These are phyloP conservation scores for Pollachius pollachius DNA, from an alignment of 2,113 vertebrate genomes.

Conservation along the genomic window DNA sequence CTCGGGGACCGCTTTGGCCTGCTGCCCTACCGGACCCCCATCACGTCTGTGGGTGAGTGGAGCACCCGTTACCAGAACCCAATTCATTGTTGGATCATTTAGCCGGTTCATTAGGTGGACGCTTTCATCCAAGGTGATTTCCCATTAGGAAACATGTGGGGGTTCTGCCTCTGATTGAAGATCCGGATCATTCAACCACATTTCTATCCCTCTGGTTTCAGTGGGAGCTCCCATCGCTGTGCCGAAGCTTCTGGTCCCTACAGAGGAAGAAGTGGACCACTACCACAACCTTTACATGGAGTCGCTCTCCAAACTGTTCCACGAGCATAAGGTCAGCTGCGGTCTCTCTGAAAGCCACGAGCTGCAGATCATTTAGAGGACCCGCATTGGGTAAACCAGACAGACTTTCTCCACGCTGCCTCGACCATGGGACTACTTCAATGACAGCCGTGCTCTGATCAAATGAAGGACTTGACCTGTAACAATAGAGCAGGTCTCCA, in stretches of 20 bases:
- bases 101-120: no score
- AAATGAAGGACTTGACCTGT: no score
- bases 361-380: conserved; percentile 68
- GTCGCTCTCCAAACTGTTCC: conserved; percentile 72
- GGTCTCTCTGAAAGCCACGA: conserved; percentile 68
- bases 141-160: no score
- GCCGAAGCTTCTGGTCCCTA: conserved; percentile 52
- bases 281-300: conserved; percentile 78
- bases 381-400: no score
- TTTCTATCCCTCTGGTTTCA: conserved; percentile 34
- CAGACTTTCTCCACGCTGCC: no score
- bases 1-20: conserved; percentile 65
- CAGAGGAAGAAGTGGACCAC: conserved; percentile 71
- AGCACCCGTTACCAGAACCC: background rate
- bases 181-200: no score
- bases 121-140: no score
- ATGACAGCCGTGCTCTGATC: no score
- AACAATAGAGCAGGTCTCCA: no score
- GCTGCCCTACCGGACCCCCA: conserved; percentile 69
- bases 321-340: conserved; percentile 76
- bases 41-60: conserved; percentile 81
- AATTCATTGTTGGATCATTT: no score
- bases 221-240: conserved; percentile 79
- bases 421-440: no score
- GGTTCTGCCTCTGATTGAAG: no score